A percentile compares a stretch with the other conserved stretches of the same genome.
phyloP scores from a whole-genome alignment of 2,888 invertebrate genomes.

The Acleris cristana region DNA sequence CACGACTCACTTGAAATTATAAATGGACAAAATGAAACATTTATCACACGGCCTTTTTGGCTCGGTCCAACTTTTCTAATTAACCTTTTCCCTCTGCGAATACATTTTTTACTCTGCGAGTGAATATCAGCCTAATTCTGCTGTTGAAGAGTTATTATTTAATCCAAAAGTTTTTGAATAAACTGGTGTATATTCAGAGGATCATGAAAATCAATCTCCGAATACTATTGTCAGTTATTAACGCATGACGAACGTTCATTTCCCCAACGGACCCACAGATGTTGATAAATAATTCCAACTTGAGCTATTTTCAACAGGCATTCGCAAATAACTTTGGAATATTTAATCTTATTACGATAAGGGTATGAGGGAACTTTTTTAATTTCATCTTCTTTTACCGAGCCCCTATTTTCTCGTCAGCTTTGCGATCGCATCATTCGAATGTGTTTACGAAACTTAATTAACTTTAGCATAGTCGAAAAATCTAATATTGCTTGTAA shows the following conservation, averaged over 20 bases:
- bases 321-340: constrained; percentile 52
- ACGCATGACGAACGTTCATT: constrained; percentile 43
- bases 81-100: constrained; percentile 31
- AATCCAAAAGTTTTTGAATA: constrained; percentile 11
- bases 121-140: constrained; percentile 25
- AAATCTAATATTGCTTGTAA: constrained; percentile 7
- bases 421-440: constrained; percentile 23
- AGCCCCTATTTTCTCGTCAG: constrained; percentile 42
- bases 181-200: not conserved
- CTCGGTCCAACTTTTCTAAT: constrained; percentile 33
- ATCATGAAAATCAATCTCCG: constrained; percentile 35
- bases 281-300: constrained; percentile 49
- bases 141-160: constrained; percentile 18
- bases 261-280: constrained; percentile 42
- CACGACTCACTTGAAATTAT: constrained; percentile 17
- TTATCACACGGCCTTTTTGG: constrained; percentile 29
- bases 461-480: constrained; percentile 39
- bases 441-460: constrained; percentile 45
- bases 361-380: constrained; percentile 50
- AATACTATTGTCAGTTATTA: constrained; percentile 40
- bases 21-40: constrained; percentile 35
- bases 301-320: constrained; percentile 47
- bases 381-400: constrained; percentile 46
- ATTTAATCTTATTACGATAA: constrained; percentile 50
- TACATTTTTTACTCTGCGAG: constrained; percentile 25